Evolutionary conservation across 1,140 invertebrate genomes (phyloP), one percentile per base, ranked within the genome.

Genomic region (Nomia melanderi): DNA sequence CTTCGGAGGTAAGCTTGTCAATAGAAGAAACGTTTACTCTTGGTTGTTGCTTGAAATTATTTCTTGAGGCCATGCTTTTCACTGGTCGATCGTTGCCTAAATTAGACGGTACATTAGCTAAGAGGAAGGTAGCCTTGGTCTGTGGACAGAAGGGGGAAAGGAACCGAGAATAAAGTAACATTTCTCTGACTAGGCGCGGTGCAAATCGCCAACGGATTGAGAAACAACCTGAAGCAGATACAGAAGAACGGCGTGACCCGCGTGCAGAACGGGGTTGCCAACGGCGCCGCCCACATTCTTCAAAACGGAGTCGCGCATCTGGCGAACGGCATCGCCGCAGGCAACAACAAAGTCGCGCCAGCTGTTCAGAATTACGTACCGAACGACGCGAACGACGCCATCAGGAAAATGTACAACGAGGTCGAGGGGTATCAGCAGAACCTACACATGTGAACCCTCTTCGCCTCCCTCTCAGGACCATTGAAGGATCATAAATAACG

Each of bases 331-430:
- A 83, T 88, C 17, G 59, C 79, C n/a, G 59, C 78, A 0, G 63
- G 62, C 7, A 77, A 81, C 2, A 91, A 89, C 39, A 89, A 89
- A 79, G 82, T 91, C 25, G 82, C 84, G 6, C 87, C 90, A 0
- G 62, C 84, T 1, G 77, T 87, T 5, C 78, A 82, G 56, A 86
- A 87, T 29, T 63, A 77, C 39, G 63, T 81, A 31, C 71, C 82
- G 47, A 84, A 84, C 31, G 71, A 71, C 29, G 36, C 50, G 0
- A 88, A 85, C 53, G 88, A 91, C 64, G 80, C 90, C 0, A 74
- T 92, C 14, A 90, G 86, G 54, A 89, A 88, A 50, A 92, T 91
- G 90, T 92, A 91, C 73, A 90, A 86, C 56, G 91, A 91, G 79
- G 85, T 91, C 11, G 90, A 91, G 44, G 86, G 85, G 53, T 88